Conservation (phyloP, 2,888 invertebrate species). For the Xiphydria camelus region DNA sequence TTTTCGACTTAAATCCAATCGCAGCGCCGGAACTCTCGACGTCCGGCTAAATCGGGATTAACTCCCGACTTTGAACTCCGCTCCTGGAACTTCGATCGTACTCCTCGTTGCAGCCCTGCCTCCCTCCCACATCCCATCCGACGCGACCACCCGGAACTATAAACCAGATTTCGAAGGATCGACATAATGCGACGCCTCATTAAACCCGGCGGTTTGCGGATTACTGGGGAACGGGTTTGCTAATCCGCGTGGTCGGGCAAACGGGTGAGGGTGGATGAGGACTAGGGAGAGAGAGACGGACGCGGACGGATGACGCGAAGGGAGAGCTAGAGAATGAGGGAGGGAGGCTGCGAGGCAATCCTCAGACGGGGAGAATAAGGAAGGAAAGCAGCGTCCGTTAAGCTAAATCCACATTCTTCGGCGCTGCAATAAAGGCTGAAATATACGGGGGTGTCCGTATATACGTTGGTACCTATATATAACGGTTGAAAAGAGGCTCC, state of each 20-base stretch:
- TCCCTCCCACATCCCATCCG: too few relatives aligned
- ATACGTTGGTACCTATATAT: too few relatives aligned
- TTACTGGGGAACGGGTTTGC: conserved; percentile 38
- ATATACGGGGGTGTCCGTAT: too few relatives aligned
- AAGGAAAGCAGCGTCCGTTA: conserved; percentile 24
- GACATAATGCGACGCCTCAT: conserved; percentile 27
- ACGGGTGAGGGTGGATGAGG: too few relatives aligned
- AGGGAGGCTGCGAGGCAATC: neutral
- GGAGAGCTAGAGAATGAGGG: neutral
- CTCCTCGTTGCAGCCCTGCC: too few relatives aligned
- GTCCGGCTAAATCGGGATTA: neutral
- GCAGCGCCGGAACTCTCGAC: neutral
- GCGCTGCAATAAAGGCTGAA: conserved; percentile 22
- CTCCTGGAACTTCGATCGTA: too few relatives aligned
- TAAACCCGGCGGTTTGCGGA: conserved; percentile 29
- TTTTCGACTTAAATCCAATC: neutral
- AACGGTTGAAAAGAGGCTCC: too few relatives aligned
- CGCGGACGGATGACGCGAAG: too few relatives aligned
- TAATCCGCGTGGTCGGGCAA: too few relatives aligned
- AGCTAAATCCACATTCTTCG: conserved; percentile 25
- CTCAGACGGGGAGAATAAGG: neutral
- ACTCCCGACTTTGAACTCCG: neutral
- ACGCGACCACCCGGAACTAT: too few relatives aligned
- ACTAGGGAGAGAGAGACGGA: conserved; percentile 13
- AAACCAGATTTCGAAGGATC: too few relatives aligned